These are phyloP conservation scores for Parauchenoglanis ngamensis DNA, from an alignment of 2,797 vertebrate genomes.

Conservation along the genomic window DNA sequence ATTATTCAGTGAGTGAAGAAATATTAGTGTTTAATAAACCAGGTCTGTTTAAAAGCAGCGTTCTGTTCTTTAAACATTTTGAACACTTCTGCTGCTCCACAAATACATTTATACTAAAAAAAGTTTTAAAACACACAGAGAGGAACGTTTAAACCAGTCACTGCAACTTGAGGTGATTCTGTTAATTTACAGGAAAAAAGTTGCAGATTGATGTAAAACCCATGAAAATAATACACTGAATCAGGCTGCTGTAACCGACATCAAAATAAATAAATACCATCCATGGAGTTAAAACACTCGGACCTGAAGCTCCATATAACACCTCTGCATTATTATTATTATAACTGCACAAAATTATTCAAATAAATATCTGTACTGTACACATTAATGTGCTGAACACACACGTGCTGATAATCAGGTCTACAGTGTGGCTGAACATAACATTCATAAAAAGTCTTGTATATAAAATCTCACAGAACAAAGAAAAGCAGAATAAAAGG, in stretches of 20 bases:
- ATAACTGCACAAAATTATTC: neutral
- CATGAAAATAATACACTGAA: neutral
- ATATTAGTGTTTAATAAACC: neutral
- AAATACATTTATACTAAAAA: too few species aligned
- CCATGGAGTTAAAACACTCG: neutral
- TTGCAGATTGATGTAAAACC: neutral
- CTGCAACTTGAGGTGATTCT: neutral
- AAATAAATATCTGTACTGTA: conserved; percentile 12
- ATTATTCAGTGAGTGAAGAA: neutral
- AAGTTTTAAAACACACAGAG: neutral
- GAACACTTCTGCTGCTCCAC: neutral
- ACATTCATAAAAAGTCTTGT: neutral
- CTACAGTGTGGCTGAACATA: neutral
- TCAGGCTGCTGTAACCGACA: neutral
- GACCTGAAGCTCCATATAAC: neutral
- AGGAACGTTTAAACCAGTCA: neutral
- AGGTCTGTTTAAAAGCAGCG: too few species aligned
- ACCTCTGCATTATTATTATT: neutral
- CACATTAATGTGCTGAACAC: neutral
- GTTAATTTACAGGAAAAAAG: neutral
- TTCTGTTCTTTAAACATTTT: neutral
- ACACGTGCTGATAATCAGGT: neutral
- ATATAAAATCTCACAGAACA: neutral
- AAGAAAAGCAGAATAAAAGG: neutral
- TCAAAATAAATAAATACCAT: neutral